Percentiles rank a stretch among this genome's conserved stretches.
Evolutionary conservation across 2,888 invertebrate genomes (phyloP).

Genomic region (Mimumesa dahlbomi): DNA sequence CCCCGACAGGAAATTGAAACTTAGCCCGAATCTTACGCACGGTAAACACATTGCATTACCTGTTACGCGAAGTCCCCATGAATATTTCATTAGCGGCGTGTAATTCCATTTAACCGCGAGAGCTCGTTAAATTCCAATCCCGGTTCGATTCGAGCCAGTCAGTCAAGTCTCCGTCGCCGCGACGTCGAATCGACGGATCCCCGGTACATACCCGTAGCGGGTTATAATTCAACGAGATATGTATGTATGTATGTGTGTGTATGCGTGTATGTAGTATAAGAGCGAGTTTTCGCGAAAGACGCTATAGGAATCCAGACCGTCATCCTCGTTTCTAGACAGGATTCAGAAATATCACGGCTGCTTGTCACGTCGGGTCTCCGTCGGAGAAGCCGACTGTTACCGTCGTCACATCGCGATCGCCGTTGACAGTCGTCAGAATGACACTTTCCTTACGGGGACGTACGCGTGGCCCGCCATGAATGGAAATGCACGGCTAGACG

Average conservation of each 20-base stretch:
- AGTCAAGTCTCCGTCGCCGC: too few species aligned
- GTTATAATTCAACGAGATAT: too few species aligned
- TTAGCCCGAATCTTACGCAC: not conserved
- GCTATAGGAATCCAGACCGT: too few species aligned
- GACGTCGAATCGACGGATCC: too few species aligned
- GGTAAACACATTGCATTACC: too few species aligned
- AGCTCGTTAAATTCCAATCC: constrained; percentile 32
- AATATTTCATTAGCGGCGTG: not conserved
- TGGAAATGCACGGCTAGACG: not conserved
- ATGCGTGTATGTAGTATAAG: too few species aligned
- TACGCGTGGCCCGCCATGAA: not conserved
- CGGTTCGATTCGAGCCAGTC: constrained; percentile 29
- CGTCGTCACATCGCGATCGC: constrained; percentile 58
- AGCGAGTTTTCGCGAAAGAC: not conserved
- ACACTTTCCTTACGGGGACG: constrained; percentile 26
- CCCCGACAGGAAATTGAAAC: too few species aligned
- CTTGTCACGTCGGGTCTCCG: constrained; percentile 67
- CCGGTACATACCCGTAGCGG: too few species aligned
- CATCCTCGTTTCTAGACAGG: too few species aligned
- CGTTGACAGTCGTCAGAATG: constrained; percentile 56
- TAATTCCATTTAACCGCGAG: not conserved
- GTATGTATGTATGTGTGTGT: too few species aligned
- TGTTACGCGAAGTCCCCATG: not conserved
- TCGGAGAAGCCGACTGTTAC: constrained; percentile 60
- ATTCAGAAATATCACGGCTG: constrained; percentile 55